Conservation (phyloP, 2,888 invertebrate genomes). For the Busseola fusca region DNA sequence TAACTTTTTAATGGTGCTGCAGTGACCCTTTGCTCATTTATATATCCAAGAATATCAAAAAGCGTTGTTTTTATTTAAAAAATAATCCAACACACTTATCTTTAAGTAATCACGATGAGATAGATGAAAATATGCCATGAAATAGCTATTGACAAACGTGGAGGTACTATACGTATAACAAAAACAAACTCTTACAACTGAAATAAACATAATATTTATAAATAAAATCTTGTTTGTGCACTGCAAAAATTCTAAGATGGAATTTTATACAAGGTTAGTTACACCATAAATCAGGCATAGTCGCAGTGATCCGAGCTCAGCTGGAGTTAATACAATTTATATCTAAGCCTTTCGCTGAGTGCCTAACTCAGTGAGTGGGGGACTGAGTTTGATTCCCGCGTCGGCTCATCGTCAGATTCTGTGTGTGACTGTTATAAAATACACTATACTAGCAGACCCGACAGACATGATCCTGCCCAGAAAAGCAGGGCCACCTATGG, state of each 20-base stretch:
- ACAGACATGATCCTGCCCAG: no score
- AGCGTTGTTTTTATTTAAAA: not conserved
- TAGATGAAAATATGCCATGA: not conserved
- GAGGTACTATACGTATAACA: slow-evolving; percentile 8
- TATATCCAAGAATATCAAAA: not conserved
- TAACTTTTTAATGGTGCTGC: no score
- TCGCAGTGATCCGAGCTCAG: slow-evolving; percentile 21
- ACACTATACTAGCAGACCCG: no score
- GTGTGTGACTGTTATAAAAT: slow-evolving; percentile 6
- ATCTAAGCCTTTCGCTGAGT: slow-evolving; percentile 8
- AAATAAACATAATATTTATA: slow-evolving; percentile 16
- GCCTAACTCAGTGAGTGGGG: no score
- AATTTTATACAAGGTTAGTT: slow-evolving; percentile 41
- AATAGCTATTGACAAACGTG: not conserved
- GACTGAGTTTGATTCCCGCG: slow-evolving; percentile 27
- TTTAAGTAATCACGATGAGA: not conserved
- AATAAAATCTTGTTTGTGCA: slow-evolving; percentile 36
- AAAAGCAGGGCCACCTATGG: no score
- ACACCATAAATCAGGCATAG: slow-evolving; percentile 42
- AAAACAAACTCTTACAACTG: slow-evolving; percentile 1
- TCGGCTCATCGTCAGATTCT: not conserved
- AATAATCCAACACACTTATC: not conserved
- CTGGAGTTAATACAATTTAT: slow-evolving; percentile 42
- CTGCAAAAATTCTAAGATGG: slow-evolving; percentile 38
- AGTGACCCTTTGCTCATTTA: not conserved